These are phyloP conservation scores for Eolophus roseicapilla DNA, from an alignment of 2,113 vertebrate species.

Conservation along the genomic window DNA sequence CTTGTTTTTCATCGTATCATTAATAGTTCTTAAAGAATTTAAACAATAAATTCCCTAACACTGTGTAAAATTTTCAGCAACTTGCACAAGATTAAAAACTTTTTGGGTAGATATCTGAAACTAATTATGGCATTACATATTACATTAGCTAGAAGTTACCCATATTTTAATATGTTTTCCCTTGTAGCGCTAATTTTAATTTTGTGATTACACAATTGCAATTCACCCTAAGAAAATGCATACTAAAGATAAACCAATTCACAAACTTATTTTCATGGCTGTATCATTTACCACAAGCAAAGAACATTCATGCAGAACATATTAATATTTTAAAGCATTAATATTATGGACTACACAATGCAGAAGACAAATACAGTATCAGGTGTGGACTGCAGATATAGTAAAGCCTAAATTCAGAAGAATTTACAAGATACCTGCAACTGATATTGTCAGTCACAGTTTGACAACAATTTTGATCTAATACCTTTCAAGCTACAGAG, in stretches of 20 bases:
- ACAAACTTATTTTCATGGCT: not conserved
- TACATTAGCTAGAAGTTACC: not conserved
- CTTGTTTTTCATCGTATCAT: not conserved
- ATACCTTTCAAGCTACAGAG: not conserved
- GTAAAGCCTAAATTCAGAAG: not conserved
- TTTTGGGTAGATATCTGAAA: not conserved
- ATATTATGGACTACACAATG: not conserved
- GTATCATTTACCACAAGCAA: not conserved
- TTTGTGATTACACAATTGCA: constrained; percentile 13
- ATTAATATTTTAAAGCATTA: constrained; percentile 3
- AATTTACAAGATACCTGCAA: not conserved
- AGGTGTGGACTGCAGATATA: not conserved
- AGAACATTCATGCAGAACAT: not conserved
- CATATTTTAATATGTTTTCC: constrained; percentile 8
- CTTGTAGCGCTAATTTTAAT: not conserved
- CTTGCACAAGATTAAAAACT: not conserved
- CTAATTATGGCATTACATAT: not conserved
- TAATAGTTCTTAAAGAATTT: not conserved
- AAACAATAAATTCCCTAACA: not conserved
- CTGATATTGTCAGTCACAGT: not conserved
- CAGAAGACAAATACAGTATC: not conserved
- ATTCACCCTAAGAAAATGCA: not conserved
- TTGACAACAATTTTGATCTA: not conserved
- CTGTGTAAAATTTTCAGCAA: not conserved
- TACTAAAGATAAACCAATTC: not conserved